Base-by-base conservation (phyloP, 2,888 invertebrate genomes). In the Sycophila texana region DNA sequence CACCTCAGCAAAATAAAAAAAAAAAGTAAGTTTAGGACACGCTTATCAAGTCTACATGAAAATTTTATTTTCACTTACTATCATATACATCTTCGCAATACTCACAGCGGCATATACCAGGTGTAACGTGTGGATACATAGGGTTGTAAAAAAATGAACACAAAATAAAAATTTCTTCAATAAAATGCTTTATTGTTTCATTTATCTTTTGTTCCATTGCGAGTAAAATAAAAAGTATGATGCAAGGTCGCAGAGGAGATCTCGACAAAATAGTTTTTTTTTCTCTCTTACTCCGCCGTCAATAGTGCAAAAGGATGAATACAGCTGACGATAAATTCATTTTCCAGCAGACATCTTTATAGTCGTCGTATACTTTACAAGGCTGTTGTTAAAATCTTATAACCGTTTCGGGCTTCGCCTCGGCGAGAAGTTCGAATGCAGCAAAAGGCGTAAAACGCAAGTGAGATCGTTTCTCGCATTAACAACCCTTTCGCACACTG, bases 321-420 rank as follows among this genome's bases (percentile, higher is more conserved):
- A 1, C 12, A 61, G 18, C 47, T 39, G 66, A 39, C 53, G 60
- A 71, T 79, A 74, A 79, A 79, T 79, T 79, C 66, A 79, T 79
- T 74, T 74, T 30, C 58, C 79, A 39, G 51, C 65, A 61, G 79
- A 79, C 74, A 74, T 65, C 70, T 79, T 79, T 74, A 79, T 74
- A 74, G 79, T 65, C 70, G 74, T 79, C 68, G 58, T 74, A 79
- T 79, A 70, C 63, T 70, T 79, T 53, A 74, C 65, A 70, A 68
- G 65, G 65, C 63, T 63, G 58, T 70, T 74, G 74, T 74, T 74
- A 70, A 79, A 74, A 74, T 79, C 57, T 57, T 57, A 68, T 63
- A 49, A 18, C 3, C 61, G 30, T 22, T 65, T 16, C 49, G 49
- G 51, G 16, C 30, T 39, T 39, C 26, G 51, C 18, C 58, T 61